phyloP scores from a whole-genome alignment of 2,113 vertebrate species.

The Andinoacara biseriatus region DNA sequence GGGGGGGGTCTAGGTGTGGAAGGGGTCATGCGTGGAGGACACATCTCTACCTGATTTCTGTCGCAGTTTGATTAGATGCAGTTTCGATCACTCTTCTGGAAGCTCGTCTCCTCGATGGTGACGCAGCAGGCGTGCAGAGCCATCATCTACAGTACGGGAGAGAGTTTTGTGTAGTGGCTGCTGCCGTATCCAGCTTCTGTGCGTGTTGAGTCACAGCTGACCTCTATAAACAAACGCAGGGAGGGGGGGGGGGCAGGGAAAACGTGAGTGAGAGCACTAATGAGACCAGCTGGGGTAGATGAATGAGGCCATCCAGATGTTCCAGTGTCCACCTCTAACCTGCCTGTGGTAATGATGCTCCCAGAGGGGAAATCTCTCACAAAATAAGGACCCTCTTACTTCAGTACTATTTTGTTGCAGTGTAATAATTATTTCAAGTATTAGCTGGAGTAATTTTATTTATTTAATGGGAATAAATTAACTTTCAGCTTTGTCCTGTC shows the following conservation, averaged over 20 bases:
- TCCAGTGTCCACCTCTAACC: constrained; percentile 12
- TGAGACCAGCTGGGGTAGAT: constrained; percentile 10
- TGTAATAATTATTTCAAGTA: not conserved
- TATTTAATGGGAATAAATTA: too few species aligned
- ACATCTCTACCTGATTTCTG: not conserved
- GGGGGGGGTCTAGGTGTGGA: not conserved
- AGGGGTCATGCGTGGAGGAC: not conserved
- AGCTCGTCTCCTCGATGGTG: too few species aligned
- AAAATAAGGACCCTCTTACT: not conserved
- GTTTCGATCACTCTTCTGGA: not conserved
- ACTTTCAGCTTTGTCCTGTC: too few species aligned
- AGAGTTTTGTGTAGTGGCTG: not conserved
- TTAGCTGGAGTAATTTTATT: not conserved
- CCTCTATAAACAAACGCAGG: not conserved
- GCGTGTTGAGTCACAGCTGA: not conserved
- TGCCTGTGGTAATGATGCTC: not conserved
- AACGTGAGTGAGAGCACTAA: constrained; percentile 1
- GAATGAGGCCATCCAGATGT: constrained; percentile 63
- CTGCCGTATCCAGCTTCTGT: not conserved
- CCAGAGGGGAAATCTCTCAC: not conserved
- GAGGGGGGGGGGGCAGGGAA: constrained; percentile 2
- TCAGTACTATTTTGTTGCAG: not conserved
- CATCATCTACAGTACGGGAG: not conserved
- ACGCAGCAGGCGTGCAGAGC: too few species aligned
- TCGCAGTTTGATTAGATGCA: not conserved